Conservation (phyloP, 2,113 vertebrate species). For the Halcyon malimbica region DNA sequence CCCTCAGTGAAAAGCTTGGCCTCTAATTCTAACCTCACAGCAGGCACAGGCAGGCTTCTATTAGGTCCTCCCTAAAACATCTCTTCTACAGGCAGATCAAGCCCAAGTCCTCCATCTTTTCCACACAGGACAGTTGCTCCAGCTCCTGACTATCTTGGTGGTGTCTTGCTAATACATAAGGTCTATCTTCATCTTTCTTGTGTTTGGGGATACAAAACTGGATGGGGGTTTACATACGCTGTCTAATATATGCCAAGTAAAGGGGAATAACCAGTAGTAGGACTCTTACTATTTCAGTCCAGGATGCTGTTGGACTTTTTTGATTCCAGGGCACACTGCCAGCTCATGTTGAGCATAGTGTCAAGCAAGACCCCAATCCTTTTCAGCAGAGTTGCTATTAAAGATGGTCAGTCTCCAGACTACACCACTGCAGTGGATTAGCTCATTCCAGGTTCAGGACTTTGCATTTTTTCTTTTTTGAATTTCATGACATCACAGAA, state of each 20-base stretch:
- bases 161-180: neutral
- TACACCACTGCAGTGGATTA: neutral
- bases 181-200: neutral
- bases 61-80: neutral
- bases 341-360: neutral
- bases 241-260: neutral
- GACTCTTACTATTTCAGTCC: neutral
- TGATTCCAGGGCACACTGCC: neutral
- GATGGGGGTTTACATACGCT: neutral
- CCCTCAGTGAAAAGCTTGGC: neutral
- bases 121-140: neutral
- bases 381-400: neutral
- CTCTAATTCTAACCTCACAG: neutral
- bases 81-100: neutral
- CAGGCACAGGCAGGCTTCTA: neutral
- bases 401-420: neutral
- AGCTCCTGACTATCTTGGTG: neutral
- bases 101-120: neutral
- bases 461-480: neutral
- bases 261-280: neutral
- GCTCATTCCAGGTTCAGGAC: neutral
- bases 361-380: neutral
- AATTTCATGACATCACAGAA: neutral
- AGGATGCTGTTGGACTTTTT: neutral
- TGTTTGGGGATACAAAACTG: neutral